phyloP scores from a whole-genome alignment of 2,797 vertebrate species.

The Paratrypauchen microcephalus region DNA sequence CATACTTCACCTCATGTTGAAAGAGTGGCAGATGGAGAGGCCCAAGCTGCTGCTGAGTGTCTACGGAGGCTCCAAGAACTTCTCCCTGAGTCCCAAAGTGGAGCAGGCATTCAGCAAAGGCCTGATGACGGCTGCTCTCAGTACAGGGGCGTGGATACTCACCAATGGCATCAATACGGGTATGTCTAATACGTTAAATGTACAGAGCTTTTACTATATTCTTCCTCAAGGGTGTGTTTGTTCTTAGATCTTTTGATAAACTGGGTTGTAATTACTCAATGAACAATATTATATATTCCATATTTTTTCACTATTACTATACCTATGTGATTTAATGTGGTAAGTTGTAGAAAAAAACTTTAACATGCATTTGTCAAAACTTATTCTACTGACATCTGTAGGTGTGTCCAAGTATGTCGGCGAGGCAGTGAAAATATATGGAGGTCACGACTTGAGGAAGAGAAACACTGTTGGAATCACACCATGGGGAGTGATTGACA shows the following conservation, averaged over 20 bases:
- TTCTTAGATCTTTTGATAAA: neutral
- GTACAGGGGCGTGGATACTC: conserved; percentile 94
- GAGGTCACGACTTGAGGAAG: conserved; percentile 85
- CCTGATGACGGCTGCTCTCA: conserved; percentile 89
- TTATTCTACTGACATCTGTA: conserved; percentile 47
- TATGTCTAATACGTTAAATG: conserved; percentile 38
- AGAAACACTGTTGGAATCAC: conserved; percentile 90
- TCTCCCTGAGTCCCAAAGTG: conserved; percentile 84
- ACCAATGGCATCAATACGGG: conserved; percentile 94
- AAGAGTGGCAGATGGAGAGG: conserved; percentile 94
- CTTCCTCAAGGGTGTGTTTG: neutral
- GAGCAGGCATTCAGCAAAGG: conserved; percentile 89
- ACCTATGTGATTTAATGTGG: neutral
- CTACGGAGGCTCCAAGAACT: conserved; percentile 91
- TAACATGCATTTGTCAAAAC: conserved; percentile 13
- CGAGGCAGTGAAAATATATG: conserved; percentile 86
- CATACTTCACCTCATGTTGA: conserved; percentile 88
- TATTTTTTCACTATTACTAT: too few species aligned
- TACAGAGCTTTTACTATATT: neutral
- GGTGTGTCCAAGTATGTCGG: conserved; percentile 93
- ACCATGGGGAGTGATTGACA: conserved; percentile 95
- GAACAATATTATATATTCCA: too few species aligned
- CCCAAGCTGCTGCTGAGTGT: conserved; percentile 93
- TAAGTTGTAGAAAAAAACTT: neutral
- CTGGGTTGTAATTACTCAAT: too few species aligned